These are phyloP conservation scores for Eupeodes corollae DNA, from an alignment of 1,140 invertebrate species.

Conservation along the genomic window DNA sequence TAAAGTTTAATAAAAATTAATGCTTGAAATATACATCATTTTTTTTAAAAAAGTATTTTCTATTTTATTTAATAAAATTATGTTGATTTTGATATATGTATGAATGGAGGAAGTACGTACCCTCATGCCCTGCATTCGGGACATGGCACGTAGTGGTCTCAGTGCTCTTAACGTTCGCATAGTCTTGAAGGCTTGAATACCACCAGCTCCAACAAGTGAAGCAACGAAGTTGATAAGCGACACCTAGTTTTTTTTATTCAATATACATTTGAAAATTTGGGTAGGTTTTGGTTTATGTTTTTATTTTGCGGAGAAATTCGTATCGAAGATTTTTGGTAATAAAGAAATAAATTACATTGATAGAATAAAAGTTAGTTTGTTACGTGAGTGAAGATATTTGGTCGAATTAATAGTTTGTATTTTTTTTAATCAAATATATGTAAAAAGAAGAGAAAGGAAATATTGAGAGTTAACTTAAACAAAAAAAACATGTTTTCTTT, in stretches of 20 bases:
- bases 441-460: neutral
- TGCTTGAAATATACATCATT: no score
- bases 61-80: conserved; percentile 12
- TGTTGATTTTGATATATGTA: conserved; percentile 11
- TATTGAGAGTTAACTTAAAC: neutral
- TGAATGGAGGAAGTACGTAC: conserved; percentile 55
- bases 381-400: neutral
- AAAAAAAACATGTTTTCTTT: neutral
- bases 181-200: conserved; percentile 96
- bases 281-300: conserved; percentile 3
- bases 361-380: neutral
- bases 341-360: neutral
- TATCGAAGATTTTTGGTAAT: conserved; percentile 6
- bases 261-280: conserved; percentile 8
- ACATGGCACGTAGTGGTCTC: conserved; percentile 88
- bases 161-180: conserved; percentile 92
- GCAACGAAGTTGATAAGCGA: conserved; percentile 96
- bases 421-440: neutral
- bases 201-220: conserved; percentile 81
- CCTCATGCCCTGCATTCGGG: conserved; percentile 96
- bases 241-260: conserved; percentile 51
- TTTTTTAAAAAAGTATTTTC: conserved; percentile 1
- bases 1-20: no score
- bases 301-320: conserved; percentile 2
- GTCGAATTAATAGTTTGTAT: neutral